Percentiles rank a stretch among this genome's conserved stretches.
phyloP scores from a whole-genome alignment of 2,113 vertebrate species.

The Macquaria australasica region DNA sequence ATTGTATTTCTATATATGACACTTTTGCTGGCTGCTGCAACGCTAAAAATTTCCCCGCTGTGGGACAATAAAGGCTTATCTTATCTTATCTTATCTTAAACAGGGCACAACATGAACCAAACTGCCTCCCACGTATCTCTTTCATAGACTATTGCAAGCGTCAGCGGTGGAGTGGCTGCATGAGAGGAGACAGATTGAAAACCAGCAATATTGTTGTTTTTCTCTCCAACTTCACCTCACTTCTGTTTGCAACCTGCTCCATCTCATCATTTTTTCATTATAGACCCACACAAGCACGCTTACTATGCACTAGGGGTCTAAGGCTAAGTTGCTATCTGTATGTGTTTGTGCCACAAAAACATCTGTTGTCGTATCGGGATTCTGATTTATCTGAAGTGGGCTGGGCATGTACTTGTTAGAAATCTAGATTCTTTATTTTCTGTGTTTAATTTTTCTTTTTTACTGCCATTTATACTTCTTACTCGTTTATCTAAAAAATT shows the following conservation, averaged over 20 bases:
- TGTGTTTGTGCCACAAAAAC: not conserved
- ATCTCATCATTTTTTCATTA: constrained; percentile 4
- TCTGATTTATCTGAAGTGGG: too few relatives aligned
- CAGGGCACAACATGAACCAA: not conserved
- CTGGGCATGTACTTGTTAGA: too few relatives aligned
- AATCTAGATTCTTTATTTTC: too few relatives aligned
- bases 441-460: too few relatives aligned
- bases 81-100: too few relatives aligned
- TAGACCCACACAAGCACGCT: not conserved
- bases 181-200: constrained; percentile 13
- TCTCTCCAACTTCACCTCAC: not conserved
- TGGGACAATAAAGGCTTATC: too few relatives aligned
- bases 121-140: not conserved
- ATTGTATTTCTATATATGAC: too few relatives aligned
- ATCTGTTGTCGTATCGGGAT: not conserved
- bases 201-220: not conserved
- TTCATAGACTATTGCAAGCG: not conserved
- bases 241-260: not conserved
- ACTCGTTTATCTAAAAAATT: too few relatives aligned
- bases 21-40: too few relatives aligned
- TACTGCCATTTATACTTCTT: too few relatives aligned
- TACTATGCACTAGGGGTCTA: not conserved
- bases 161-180: not conserved
- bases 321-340: too few relatives aligned
- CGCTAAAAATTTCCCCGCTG: too few relatives aligned